Conservation (phyloP, 1,140 invertebrate species). For the Cydia strobilella region DNA sequence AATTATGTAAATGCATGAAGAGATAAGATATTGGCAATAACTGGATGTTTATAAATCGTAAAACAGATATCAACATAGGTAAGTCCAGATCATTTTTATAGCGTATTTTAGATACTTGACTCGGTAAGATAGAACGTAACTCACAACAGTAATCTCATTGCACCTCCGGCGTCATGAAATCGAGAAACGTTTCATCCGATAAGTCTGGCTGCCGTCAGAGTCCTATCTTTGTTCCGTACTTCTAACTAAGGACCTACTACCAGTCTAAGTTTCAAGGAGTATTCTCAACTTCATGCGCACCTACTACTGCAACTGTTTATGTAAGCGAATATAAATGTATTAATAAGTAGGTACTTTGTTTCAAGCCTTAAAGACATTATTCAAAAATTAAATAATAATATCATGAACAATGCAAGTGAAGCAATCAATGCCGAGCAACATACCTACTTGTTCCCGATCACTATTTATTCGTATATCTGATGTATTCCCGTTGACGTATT, state of each 20-base stretch:
- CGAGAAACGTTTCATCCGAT: conserved; percentile 66
- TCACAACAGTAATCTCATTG: conserved; percentile 37
- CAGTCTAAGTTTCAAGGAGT: conserved; percentile 21
- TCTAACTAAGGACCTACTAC: conserved; percentile 45
- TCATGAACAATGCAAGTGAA: no score
- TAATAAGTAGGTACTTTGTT: neutral
- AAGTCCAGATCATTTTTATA: neutral
- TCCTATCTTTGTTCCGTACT: conserved; percentile 54
- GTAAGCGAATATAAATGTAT: conserved; percentile 21
- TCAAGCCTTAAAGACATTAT: no score
- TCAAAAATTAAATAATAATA: no score
- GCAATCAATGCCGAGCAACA: no score
- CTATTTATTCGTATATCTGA: no score
- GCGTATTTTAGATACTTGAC: neutral
- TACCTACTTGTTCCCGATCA: no score
- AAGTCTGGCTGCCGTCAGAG: conserved; percentile 47
- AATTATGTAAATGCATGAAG: neutral
- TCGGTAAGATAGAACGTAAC: conserved; percentile 21
- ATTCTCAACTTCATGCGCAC: conserved; percentile 12
- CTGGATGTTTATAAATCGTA: neutral
- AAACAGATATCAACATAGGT: neutral
- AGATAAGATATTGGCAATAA: neutral
- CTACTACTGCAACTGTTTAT: neutral
- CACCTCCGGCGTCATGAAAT: conserved; percentile 51
- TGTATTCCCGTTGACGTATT: no score